A percentile compares a stretch with the other conserved stretches of the same genome.
These are phyloP conservation scores for Rhinichthys osculus DNA, from an alignment of 2,797 vertebrate genomes.

Conservation along the genomic window DNA sequence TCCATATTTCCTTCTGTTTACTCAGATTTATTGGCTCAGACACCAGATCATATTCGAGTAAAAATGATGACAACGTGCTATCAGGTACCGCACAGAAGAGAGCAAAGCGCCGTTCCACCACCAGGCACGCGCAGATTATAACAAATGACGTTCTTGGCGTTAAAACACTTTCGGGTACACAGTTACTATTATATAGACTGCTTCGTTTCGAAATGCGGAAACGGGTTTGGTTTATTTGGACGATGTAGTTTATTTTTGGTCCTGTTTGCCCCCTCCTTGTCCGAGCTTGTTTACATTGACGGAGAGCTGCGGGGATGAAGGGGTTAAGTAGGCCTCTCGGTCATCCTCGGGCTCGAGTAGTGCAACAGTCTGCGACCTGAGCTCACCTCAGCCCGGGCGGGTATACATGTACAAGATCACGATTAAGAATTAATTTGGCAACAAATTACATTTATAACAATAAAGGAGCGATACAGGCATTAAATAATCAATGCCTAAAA, in stretches of 20 bases:
- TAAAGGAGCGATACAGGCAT: not conserved
- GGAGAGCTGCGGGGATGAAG: slow-evolving; percentile 66
- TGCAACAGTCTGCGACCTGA: slow-evolving; percentile 64
- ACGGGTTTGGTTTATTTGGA: slow-evolving; percentile 43
- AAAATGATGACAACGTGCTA: not conserved
- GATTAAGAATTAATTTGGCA: not conserved
- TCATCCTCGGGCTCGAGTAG: slow-evolving; percentile 77
- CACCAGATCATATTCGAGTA: not conserved
- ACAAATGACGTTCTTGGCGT: slow-evolving; percentile 22
- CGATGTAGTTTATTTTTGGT: slow-evolving; percentile 72
- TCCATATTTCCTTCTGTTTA: not conserved
- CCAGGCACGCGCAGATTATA: slow-evolving; percentile 8
- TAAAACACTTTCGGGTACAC: slow-evolving; percentile 9
- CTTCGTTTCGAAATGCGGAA: not conserved
- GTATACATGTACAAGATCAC: not conserved
- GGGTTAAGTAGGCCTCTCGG: slow-evolving; percentile 80
- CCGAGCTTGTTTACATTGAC: slow-evolving; percentile 84
- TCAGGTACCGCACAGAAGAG: not conserved
- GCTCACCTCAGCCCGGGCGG: slow-evolving; percentile 61
- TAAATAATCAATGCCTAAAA: slow-evolving; percentile 40
- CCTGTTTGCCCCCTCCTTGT: slow-evolving; percentile 75
- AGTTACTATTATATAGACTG: not conserved
- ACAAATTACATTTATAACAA: not conserved
- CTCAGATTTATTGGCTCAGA: slow-evolving; percentile 29
- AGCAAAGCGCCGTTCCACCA: not conserved